Conservation (phyloP, 2,113 vertebrate genomes). For the Periophthalmus modestus region DNA sequence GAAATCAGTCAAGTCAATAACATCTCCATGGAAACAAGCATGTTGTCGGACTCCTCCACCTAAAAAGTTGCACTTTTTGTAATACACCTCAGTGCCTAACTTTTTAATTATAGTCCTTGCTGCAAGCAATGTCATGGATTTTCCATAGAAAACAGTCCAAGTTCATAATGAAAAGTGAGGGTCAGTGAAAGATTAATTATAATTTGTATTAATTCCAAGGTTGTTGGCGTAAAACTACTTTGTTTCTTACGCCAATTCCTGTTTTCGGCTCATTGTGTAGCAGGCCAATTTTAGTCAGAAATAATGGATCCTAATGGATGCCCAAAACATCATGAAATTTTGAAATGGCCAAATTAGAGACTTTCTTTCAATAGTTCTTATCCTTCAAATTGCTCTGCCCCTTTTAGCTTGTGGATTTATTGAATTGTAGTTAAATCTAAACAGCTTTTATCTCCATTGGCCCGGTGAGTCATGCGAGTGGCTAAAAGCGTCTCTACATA, state of each 20-base stretch:
- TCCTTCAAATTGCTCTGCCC: neutral
- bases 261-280: neutral
- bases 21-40: too few relatives aligned
- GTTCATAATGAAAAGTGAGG: neutral
- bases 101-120: neutral
- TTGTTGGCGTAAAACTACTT: neutral
- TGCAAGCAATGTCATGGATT: neutral
- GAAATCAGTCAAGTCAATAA: neutral
- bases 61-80: neutral
- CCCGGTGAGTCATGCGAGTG: slow-evolving; percentile 33
- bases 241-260: neutral
- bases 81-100: neutral
- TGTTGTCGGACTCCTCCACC: neutral
- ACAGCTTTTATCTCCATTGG: slow-evolving; percentile 33
- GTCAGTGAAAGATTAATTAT: neutral
- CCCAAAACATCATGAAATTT: neutral
- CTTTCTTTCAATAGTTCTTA: neutral
- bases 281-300: neutral
- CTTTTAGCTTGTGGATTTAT: neutral
- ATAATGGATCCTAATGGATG: neutral
- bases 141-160: neutral
- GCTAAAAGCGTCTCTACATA: slow-evolving; percentile 34
- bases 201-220: neutral
- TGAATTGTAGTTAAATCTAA: slow-evolving; percentile 7
- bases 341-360: neutral